Evolutionary conservation across 2,113 vertebrate genomes (phyloP), one percentile per base, ranked within the genome.

Genomic region (Clupea harengus): DNA sequence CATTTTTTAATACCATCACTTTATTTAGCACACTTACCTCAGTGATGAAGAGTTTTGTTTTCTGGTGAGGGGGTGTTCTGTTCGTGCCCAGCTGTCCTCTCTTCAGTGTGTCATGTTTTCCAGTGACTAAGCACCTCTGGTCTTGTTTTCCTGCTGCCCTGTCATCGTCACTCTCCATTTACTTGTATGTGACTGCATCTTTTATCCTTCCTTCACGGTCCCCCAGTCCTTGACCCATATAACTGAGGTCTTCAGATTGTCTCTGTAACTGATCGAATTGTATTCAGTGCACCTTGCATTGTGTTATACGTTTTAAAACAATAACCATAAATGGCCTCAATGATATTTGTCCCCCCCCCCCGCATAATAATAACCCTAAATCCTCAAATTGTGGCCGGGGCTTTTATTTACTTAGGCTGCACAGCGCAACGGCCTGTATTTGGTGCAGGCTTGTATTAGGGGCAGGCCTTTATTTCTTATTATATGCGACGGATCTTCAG

Each of bases 41-140:
- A 89, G 81, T 89, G 89, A 89, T 88, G 72, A 84, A 83, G 83
- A 9, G 84, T 8, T 47, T 89, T 91, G 75, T 92, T 92, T 88
- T 89, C 86, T 78, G 67, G 81, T 28, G 82, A 88, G 80, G 83
- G 64, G 67, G 54, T 84, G 85, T 89, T 87, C 57, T 22, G 64
- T 50, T 81, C 49, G 25, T 18, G 75, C 85, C 22, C 84, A 83
- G 82, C 84, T 88, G 85, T 93, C 93, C 86, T 75, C 5, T 81
- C 45, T 82, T 86, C 90, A 92, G 91, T 89, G 91, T 91, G 87
- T 90, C 25, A 81, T 88, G 91, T 92, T 90, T 90, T 90, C 90
- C 89, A 89, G 84, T 94, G 92, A 92, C 90, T 86, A 87, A 92
- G 88, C 90, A 88, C 90, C 86, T 86, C 75, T 67, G 50, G 32